phyloP scores from a whole-genome alignment of 2,888 invertebrate genomes.

The Drosophila anomelani region DNA sequence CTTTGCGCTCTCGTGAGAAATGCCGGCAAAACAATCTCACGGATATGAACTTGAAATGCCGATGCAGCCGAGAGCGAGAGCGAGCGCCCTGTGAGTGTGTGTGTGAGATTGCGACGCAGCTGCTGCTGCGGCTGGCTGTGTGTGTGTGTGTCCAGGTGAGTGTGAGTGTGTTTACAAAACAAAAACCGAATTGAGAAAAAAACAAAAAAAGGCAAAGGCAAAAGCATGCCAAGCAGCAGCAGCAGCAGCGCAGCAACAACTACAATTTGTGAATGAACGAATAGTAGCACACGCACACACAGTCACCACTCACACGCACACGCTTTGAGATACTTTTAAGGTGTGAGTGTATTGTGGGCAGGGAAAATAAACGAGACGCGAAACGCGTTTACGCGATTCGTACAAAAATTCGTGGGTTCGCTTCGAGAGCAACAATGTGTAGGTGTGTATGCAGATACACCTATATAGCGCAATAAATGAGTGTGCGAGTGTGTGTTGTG shows the following conservation, averaged over 20 bases:
- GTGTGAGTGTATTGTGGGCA: slow-evolving; percentile 83
- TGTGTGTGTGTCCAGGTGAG: slow-evolving; percentile 53
- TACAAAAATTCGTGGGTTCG: slow-evolving; percentile 77
- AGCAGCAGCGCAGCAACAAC: slow-evolving; percentile 48
- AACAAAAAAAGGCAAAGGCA: slow-evolving; percentile 58
- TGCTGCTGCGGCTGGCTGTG: slow-evolving; percentile 57
- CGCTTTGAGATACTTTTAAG: background rate
- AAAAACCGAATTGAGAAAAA: slow-evolving; percentile 60
- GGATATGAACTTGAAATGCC: slow-evolving; percentile 76
- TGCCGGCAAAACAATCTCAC: slow-evolving; percentile 76
- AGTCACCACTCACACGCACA: slow-evolving; percentile 30
- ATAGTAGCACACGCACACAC: slow-evolving; percentile 71
- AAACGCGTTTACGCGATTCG: slow-evolving; percentile 84
- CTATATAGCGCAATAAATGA: slow-evolving; percentile 27
- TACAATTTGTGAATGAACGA: slow-evolving; percentile 81
- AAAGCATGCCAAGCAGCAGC: slow-evolving; percentile 71
- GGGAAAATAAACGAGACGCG: slow-evolving; percentile 83
- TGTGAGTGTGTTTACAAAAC: slow-evolving; percentile 76
- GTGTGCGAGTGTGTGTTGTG: slow-evolving; percentile 14
- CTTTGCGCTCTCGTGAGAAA: slow-evolving; percentile 43
- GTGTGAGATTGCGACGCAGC: slow-evolving; percentile 61
- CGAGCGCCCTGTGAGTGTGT: slow-evolving; percentile 34
- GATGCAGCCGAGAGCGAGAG: slow-evolving; percentile 63
- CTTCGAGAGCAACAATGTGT: slow-evolving; percentile 56
- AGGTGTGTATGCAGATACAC: slow-evolving; percentile 49